phyloP scores from a whole-genome alignment of 2,888 invertebrate genomes.

The Nymphalis c-album region DNA sequence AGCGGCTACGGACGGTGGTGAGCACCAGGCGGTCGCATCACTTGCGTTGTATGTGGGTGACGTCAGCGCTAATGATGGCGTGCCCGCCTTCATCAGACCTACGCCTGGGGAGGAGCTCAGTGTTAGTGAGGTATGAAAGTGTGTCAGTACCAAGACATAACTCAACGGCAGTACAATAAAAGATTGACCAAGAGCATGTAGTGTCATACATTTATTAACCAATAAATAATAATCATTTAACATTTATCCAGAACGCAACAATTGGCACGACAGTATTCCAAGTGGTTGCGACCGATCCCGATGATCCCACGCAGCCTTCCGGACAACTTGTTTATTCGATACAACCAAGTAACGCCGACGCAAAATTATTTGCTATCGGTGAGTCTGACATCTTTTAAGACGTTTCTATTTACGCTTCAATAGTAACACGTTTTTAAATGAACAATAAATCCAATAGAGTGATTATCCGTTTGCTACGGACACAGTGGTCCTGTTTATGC shows the following conservation, averaged over 20 bases:
- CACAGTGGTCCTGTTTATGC: no score
- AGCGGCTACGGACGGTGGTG: conserved; percentile 86
- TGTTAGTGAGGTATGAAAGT: conserved; percentile 83
- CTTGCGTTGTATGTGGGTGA: conserved; percentile 88
- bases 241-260: conserved; percentile 82
- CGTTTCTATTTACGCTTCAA: neutral
- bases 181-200: no score
- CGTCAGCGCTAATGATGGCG: conserved; percentile 90
- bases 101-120: conserved; percentile 85
- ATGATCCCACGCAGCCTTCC: conserved; percentile 88
- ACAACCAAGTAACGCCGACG: conserved; percentile 85
- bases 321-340: conserved; percentile 87
- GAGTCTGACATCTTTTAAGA: conserved; percentile 17
- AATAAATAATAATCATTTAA: no score
- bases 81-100: conserved; percentile 87
- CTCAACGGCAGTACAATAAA: neutral
- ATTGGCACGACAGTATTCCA: conserved; percentile 88
- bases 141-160: neutral
- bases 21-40: conserved; percentile 82
- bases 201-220: no score
- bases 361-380: conserved; percentile 84
- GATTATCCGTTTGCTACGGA: no score
- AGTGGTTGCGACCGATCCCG: conserved; percentile 89
- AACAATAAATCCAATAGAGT: no score
- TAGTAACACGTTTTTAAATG: neutral